phyloP scores from a whole-genome alignment of 2,888 invertebrate species.

The Ophion costatus region DNA sequence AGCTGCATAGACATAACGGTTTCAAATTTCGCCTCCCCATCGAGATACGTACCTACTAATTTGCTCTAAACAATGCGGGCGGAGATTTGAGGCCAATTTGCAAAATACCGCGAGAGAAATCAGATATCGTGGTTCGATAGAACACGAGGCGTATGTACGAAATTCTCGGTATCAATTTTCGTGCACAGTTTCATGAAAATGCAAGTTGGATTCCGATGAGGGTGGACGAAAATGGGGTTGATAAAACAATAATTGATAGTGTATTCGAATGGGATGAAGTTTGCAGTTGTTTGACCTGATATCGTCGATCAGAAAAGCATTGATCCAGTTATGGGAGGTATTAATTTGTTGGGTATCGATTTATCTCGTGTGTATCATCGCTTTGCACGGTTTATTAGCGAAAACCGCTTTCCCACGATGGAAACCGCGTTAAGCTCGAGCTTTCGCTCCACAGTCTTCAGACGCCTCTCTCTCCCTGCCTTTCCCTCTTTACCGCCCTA shows the following conservation, averaged over 20 bases:
- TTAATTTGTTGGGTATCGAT: background rate
- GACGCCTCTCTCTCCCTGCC: background rate
- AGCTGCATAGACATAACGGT: background rate
- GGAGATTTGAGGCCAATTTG: background rate
- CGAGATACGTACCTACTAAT: background rate
- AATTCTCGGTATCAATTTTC: background rate
- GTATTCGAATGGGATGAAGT: background rate
- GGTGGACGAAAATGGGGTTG: background rate
- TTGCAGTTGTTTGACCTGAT: background rate
- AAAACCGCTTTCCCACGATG: slow-evolving; percentile 50
- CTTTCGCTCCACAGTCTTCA: background rate
- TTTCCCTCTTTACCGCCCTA: background rate
- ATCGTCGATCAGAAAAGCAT: background rate
- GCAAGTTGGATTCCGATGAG: background rate
- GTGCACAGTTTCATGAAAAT: background rate
- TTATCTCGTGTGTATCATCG: slow-evolving; percentile 2
- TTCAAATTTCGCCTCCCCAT: background rate
- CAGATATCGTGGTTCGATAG: background rate
- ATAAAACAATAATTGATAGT: background rate
- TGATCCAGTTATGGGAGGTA: background rate
- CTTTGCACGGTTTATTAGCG: slow-evolving; percentile 13
- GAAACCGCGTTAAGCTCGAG: slow-evolving; percentile 29
- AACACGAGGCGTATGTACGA: background rate
- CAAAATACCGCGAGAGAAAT: background rate
- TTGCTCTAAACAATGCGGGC: background rate